Conservation (phyloP, 2,888 invertebrate genomes). For the Lypha dubia region DNA sequence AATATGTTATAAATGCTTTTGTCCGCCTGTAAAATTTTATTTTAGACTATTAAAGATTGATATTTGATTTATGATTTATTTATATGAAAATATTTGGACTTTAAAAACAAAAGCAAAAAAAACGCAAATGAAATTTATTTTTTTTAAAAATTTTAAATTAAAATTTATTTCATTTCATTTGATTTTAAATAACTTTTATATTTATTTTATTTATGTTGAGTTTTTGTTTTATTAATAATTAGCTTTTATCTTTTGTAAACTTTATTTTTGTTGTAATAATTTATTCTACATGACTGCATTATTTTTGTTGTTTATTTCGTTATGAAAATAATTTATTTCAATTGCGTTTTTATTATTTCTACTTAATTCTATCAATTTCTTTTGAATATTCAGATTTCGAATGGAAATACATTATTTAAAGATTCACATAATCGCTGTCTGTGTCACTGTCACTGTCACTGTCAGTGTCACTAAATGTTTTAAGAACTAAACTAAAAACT, state of each 20-base stretch:
- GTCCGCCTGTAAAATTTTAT: no score
- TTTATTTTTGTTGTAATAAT: slow-evolving; percentile 1
- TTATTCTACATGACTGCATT: slow-evolving; percentile 56
- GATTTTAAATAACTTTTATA: slow-evolving; percentile 18
- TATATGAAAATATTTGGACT: no score
- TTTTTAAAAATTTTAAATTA: neutral
- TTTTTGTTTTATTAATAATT: slow-evolving; percentile 35
- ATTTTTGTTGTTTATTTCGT: slow-evolving; percentile 61
- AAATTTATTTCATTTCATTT: neutral
- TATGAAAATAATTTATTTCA: slow-evolving; percentile 69
- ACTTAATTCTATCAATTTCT: slow-evolving; percentile 22
- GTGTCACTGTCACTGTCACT: slow-evolving; percentile 72
- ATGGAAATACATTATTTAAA: slow-evolving; percentile 68
- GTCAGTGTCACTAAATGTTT: slow-evolving; percentile 69
- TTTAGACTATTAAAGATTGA: no score
- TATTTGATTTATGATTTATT: no score
- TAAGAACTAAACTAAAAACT: slow-evolving; percentile 58
- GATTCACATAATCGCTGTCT: slow-evolving; percentile 74
- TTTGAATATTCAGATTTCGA: slow-evolving; percentile 35
- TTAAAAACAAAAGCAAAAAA: neutral
- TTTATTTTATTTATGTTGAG: slow-evolving; percentile 32
- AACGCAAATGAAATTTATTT: no score
- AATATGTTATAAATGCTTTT: no score
- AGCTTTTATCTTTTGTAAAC: slow-evolving; percentile 38
- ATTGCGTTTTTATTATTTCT: slow-evolving; percentile 29